Conservation (phyloP, 2,888 invertebrate species). For the Lithophane socia region DNA sequence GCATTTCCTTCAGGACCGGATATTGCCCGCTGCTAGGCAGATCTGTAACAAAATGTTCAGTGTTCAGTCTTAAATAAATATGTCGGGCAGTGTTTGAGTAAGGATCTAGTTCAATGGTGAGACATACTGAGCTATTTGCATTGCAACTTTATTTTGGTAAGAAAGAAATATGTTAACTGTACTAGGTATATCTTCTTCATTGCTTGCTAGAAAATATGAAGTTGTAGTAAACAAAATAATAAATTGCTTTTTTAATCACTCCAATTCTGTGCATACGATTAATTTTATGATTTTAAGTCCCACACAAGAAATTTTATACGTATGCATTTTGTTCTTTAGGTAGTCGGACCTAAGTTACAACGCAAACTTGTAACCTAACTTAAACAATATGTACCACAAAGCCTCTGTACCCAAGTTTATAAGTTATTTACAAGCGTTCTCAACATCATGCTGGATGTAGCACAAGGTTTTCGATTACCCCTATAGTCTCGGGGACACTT, state of each 20-base stretch:
- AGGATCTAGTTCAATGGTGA: not conserved
- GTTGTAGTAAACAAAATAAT: too few species aligned
- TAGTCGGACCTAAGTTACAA: too few species aligned
- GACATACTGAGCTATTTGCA: not conserved
- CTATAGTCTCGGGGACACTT: conserved; percentile 61
- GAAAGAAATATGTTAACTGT: too few species aligned
- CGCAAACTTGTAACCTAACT: not conserved
- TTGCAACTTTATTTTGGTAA: not conserved
- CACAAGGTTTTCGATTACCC: conserved; percentile 64
- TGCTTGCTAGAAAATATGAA: too few species aligned
- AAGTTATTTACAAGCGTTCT: conserved; percentile 45
- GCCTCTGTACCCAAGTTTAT: conserved; percentile 26
- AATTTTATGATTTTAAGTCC: too few species aligned
- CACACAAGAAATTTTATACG: too few species aligned
- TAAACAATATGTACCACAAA: conserved; percentile 17
- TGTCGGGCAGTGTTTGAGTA: conserved; percentile 13
- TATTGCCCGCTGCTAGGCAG: conserved; percentile 53
- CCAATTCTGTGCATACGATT: too few species aligned
- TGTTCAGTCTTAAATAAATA: conserved; percentile 34
- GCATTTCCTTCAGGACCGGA: conserved; percentile 76
- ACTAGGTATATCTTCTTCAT: too few species aligned
- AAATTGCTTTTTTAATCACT: too few species aligned
- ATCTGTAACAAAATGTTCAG: conserved; percentile 67
- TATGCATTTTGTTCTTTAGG: too few species aligned
- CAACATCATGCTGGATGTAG: conserved; percentile 10